Percentiles rank a stretch among this genome's conserved stretches.
These are phyloP conservation scores for Myotis vivesi DNA, from an alignment of 2,797 vertebrate genomes.

Conservation along the genomic window DNA sequence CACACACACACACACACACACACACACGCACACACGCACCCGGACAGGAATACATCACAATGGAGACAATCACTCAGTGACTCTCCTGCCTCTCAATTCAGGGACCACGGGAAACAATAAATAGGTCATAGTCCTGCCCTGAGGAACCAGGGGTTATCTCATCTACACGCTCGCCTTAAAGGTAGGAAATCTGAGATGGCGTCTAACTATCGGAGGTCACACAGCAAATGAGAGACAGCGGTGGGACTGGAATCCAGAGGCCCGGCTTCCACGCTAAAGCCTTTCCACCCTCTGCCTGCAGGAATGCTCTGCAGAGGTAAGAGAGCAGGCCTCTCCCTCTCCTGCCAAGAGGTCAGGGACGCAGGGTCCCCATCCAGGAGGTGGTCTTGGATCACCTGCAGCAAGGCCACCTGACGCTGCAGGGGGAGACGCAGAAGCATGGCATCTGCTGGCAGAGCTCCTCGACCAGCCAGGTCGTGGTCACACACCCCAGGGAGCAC, in stretches of 20 bases:
- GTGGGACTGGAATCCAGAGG: not conserved
- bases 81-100: not conserved
- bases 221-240: not conserved
- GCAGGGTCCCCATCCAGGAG: not conserved
- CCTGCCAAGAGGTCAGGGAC: not conserved
- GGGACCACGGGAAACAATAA: not conserved
- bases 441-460: accelerated
- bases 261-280: not conserved
- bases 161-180: not conserved
- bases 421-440: not conserved
- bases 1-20: not conserved
- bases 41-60: slow-evolving; percentile 10
- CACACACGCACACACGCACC: not conserved
- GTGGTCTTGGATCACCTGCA: not conserved
- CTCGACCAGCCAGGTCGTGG: not conserved
- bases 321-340: not conserved
- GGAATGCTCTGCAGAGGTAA: not conserved
- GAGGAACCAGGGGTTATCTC: not conserved
- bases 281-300: not conserved
- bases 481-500: not conserved
- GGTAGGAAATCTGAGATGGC: not conserved
- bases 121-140: not conserved
- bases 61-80: not conserved
- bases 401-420: not conserved
- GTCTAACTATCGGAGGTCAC: not conserved